A percentile compares a stretch with the other conserved stretches of the same genome.
Conservation (phyloP, 2,113 vertebrate genomes). For the Helogale parvula region DNA sequence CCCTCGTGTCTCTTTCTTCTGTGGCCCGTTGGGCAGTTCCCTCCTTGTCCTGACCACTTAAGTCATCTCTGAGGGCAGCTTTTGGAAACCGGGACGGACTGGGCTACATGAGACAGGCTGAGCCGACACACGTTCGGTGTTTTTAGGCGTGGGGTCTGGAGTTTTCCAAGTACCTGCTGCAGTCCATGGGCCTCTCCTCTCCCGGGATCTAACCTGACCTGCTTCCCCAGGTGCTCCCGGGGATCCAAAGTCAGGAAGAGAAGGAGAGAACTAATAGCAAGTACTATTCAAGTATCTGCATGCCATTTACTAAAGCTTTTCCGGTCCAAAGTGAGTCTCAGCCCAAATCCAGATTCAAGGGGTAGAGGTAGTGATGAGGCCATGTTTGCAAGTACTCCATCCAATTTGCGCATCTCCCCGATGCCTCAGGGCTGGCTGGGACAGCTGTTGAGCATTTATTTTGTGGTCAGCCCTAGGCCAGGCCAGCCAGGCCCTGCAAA, state of each 20-base stretch:
- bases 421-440: not conserved
- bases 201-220: not conserved
- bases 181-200: not conserved
- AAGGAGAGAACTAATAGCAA: not conserved
- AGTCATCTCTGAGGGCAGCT: not conserved
- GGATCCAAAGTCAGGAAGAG: not conserved
- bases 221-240: not conserved
- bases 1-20: too few relatives aligned
- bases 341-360: not conserved
- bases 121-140: not conserved
- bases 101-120: too few relatives aligned
- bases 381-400: too few relatives aligned
- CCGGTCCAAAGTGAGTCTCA: not conserved
- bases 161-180: too few relatives aligned
- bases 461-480: too few relatives aligned
- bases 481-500: rapidly evolving
- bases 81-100: too few relatives aligned
- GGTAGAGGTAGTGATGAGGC: not conserved
- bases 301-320: not conserved
- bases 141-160: not conserved
- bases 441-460: not conserved
- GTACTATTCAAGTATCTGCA: not conserved
- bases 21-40: rapidly evolving
- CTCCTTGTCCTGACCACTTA: not conserved
- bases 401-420: not conserved